Percentiles rank a stretch among this genome's conserved stretches.
Evolutionary conservation across 2,888 invertebrate genomes (phyloP).

Genomic region (Scrobipalpa costella): DNA sequence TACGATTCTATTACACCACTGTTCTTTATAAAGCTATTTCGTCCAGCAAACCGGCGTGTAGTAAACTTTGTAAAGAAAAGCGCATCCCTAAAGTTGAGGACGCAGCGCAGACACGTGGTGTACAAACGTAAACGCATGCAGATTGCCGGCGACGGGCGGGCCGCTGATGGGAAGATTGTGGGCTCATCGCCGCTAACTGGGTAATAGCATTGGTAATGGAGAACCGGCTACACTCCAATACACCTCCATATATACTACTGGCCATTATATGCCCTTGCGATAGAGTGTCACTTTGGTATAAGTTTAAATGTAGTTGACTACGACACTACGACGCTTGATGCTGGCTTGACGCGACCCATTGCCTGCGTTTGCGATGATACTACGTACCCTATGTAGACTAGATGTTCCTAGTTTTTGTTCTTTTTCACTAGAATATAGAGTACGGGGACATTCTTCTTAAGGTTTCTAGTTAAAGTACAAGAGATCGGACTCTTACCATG

Average conservation of each 20-base stretch:
- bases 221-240: constrained; percentile 57
- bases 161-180: constrained; percentile 71
- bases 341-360: neutral
- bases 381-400: neutral
- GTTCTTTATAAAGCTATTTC: too few relatives aligned
- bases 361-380: neutral
- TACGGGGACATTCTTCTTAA: too few relatives aligned
- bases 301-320: too few relatives aligned
- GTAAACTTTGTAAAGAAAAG: too few relatives aligned
- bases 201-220: constrained; percentile 56
- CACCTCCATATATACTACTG: neutral
- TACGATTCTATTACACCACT: too few relatives aligned
- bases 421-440: neutral
- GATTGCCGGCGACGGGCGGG: constrained; percentile 48
- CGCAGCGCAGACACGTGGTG: constrained; percentile 45
- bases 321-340: neutral
- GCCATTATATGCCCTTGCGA: neutral
- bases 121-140: constrained; percentile 52
- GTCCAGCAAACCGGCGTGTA: too few relatives aligned
- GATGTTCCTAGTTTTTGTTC: neutral
- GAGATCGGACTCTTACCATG: too few relatives aligned
- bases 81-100: neutral
- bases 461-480: too few relatives aligned
- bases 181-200: constrained; percentile 67
- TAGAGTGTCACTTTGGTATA: neutral